Percentiles rank a stretch among this genome's conserved stretches.
These are phyloP conservation scores for Hippocampus comes DNA, from an alignment of 2,113 vertebrate genomes.

Conservation along the genomic window DNA sequence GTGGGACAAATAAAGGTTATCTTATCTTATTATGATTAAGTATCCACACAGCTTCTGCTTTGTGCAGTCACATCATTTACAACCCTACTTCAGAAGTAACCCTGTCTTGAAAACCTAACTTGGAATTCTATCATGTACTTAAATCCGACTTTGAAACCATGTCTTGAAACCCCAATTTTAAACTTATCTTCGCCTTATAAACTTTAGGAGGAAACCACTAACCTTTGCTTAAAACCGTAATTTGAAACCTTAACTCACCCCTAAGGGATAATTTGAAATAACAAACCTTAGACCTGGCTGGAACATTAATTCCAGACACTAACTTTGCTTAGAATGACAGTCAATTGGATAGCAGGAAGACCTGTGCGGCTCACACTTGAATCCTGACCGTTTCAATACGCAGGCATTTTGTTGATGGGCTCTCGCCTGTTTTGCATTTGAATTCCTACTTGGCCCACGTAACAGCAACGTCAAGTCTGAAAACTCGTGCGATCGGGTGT, in stretches of 20 bases:
- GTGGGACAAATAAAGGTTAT: too few relatives aligned
- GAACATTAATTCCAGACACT: not conserved
- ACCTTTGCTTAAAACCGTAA: not conserved
- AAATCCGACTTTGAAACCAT: not conserved
- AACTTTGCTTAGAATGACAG: not conserved
- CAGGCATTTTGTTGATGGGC: not conserved
- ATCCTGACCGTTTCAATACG: not conserved
- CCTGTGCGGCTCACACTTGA: too few relatives aligned
- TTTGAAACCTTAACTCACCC: not conserved
- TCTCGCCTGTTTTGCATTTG: not conserved
- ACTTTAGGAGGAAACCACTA: too few relatives aligned
- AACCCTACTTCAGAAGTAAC: not conserved
- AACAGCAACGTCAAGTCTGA: not conserved
- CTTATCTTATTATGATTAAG: too few relatives aligned
- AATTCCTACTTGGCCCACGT: not conserved
- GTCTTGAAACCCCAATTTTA: not conserved
- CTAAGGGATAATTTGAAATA: too few relatives aligned
- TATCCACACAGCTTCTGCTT: too few relatives aligned
- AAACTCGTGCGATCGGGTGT: not conserved
- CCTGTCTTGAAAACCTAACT: not conserved
- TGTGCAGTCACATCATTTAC: too few relatives aligned
- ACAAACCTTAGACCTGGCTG: not conserved
- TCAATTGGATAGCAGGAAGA: not conserved
- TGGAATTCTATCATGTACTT: not conserved
- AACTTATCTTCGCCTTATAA: too few relatives aligned